A percentile compares a stretch with the other conserved stretches of the same genome.
These are phyloP conservation scores for Amitus sp. DNA, from an alignment of 2,888 invertebrate genomes.

Conservation along the genomic window DNA sequence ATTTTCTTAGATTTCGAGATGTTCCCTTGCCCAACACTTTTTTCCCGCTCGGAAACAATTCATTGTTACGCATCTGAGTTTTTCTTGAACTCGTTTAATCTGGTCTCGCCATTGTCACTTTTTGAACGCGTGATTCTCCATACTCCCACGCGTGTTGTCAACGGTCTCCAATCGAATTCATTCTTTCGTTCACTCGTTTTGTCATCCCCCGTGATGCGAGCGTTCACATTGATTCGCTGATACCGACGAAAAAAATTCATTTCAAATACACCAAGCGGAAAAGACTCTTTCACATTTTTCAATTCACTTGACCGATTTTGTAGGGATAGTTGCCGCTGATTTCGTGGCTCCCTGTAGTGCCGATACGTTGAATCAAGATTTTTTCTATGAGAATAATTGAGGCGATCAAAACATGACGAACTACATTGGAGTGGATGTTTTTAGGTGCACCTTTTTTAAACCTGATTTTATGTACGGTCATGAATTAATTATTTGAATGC, in stretches of 20 bases:
- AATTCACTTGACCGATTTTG: slow-evolving; percentile 58
- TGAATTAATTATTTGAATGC: too few species aligned
- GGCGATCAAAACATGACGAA: slow-evolving; percentile 31
- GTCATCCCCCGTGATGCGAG: slow-evolving; percentile 33
- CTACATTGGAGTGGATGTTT: too few species aligned
- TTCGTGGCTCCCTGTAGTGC: slow-evolving; percentile 38
- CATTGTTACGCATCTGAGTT: background rate
- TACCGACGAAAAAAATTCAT: slow-evolving; percentile 37
- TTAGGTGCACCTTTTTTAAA: too few species aligned
- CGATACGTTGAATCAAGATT: slow-evolving; percentile 16
- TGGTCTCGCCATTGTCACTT: slow-evolving; percentile 44
- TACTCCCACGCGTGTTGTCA: slow-evolving; percentile 57
- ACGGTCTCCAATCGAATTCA: slow-evolving; percentile 39
- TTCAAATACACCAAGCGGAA: slow-evolving; percentile 41
- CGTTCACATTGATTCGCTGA: slow-evolving; percentile 39
- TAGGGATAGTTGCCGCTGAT: slow-evolving; percentile 43
- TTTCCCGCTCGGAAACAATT: background rate
- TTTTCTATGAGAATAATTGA: slow-evolving; percentile 20
- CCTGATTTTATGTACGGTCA: too few species aligned
- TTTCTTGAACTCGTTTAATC: slow-evolving; percentile 25
- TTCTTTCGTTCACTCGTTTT: slow-evolving; percentile 31
- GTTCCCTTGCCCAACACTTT: too few species aligned
- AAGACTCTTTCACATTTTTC: slow-evolving; percentile 36
- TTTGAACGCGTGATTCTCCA: slow-evolving; percentile 42
- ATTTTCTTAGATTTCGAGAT: too few species aligned